Evolutionary conservation across 2,888 invertebrate genomes (phyloP).

Genomic region (Dione juno): DNA sequence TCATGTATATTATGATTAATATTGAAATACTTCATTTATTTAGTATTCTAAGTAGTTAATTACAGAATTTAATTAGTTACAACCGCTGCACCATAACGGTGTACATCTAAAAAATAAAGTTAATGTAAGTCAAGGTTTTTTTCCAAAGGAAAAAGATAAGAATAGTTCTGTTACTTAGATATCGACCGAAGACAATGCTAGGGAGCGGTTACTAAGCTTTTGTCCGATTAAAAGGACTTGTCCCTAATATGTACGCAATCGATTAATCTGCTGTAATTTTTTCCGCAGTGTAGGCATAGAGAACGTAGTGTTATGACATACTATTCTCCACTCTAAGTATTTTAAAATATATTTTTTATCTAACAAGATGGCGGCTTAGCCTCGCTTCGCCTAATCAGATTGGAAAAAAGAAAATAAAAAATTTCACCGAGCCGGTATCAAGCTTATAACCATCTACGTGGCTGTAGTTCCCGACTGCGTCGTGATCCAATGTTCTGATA

Average conservation of each 20-base stretch:
- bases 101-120: neutral
- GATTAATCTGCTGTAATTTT: slow-evolving; percentile 1
- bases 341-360: no score
- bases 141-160: slow-evolving; percentile 19
- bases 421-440: no score
- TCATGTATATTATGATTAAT: no score
- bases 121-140: slow-evolving; percentile 8
- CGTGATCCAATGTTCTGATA: slow-evolving; percentile 2
- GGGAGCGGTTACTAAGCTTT: slow-evolving; percentile 11
- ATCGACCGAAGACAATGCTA: slow-evolving; percentile 8
- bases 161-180: slow-evolving; percentile 12
- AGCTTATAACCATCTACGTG: no score
- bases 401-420: no score
- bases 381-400: no score
- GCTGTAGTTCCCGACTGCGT: neutral
- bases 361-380: no score
- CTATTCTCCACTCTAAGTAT: neutral
- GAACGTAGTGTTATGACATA: neutral
- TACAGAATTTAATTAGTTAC: neutral
- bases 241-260: slow-evolving; percentile 17
- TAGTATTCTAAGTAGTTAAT: no score
- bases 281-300: neutral
- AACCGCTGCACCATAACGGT: neutral
- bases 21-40: no score
- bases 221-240: slow-evolving; percentile 16